These are phyloP conservation scores for Epinephelus moara DNA, from an alignment of 2,113 vertebrate species.

Conservation along the genomic window DNA sequence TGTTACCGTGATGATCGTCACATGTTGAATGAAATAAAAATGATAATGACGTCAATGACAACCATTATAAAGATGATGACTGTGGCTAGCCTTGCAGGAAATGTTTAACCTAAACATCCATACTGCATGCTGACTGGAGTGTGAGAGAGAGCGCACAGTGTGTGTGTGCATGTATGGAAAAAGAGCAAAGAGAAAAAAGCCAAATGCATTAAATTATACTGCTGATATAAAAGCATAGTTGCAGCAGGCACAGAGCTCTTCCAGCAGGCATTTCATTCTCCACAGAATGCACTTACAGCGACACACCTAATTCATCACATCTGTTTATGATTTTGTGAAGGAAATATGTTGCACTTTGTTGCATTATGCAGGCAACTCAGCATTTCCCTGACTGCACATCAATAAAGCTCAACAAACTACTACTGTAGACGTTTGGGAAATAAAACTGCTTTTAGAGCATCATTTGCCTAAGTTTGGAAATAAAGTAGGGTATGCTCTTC, in stretches of 20 bases:
- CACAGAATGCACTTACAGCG: not conserved
- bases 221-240: slow-evolving; percentile 1
- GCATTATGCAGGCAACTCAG: not conserved
- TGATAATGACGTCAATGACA: not conserved
- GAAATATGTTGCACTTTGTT: slow-evolving; percentile 1
- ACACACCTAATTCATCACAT: slow-evolving; percentile 17
- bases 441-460: not conserved
- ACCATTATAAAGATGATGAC: not conserved
- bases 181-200: not conserved
- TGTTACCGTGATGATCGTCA: not conserved
- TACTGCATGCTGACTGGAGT: not conserved
- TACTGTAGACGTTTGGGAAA: not conserved
- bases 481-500: not conserved
- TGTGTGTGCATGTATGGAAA: slow-evolving; percentile 15
- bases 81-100: not conserved
- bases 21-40: not conserved
- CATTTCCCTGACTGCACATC: not conserved
- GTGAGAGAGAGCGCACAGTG: not conserved
- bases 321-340: not conserved
- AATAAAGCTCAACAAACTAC: slow-evolving; percentile 6
- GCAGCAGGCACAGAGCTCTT: slow-evolving; percentile 1
- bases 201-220: slow-evolving; percentile 4
- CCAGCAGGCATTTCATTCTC: not conserved
- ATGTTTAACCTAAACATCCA: slow-evolving; percentile 5
- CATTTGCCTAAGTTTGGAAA: slow-evolving; percentile 33